Evolutionary conservation across 2,888 invertebrate genomes (phyloP).

Genomic region (Cyclophora albipunctata): DNA sequence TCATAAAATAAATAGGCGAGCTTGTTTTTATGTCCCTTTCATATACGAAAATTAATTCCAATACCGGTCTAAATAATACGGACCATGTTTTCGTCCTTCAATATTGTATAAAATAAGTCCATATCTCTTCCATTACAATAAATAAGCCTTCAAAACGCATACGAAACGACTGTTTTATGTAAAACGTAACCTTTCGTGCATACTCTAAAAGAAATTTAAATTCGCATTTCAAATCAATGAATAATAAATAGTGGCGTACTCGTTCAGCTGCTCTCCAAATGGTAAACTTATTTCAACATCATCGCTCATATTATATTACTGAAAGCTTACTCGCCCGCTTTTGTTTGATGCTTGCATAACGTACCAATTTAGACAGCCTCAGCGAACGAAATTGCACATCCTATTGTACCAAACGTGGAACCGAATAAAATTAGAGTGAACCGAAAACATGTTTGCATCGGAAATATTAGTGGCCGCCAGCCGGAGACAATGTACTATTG

Average conservation of each 20-base stretch:
- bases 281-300: constrained; percentile 36
- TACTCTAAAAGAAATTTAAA: constrained; percentile 17
- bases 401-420: constrained; percentile 45
- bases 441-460: constrained; percentile 51
- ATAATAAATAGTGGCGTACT: constrained; percentile 28
- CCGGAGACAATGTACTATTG: constrained; percentile 33
- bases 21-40: no score
- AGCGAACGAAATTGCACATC: constrained; percentile 54
- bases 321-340: constrained; percentile 38
- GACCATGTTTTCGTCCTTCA: no score
- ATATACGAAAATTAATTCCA: no score
- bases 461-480: constrained; percentile 36
- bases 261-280: constrained; percentile 28
- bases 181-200: constrained; percentile 15
- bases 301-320: constrained; percentile 35
- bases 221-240: constrained; percentile 28
- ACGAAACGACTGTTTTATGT: constrained; percentile 17
- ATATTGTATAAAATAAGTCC: neutral
- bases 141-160: constrained; percentile 21
- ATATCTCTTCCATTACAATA: constrained; percentile 12
- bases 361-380: constrained; percentile 48
- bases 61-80: no score
- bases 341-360: constrained; percentile 50
- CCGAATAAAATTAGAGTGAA: constrained; percentile 50
- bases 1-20: no score